Evolutionary conservation across 2,113 vertebrate genomes (phyloP).

Genomic region (Drymodes brunneopygia): DNA sequence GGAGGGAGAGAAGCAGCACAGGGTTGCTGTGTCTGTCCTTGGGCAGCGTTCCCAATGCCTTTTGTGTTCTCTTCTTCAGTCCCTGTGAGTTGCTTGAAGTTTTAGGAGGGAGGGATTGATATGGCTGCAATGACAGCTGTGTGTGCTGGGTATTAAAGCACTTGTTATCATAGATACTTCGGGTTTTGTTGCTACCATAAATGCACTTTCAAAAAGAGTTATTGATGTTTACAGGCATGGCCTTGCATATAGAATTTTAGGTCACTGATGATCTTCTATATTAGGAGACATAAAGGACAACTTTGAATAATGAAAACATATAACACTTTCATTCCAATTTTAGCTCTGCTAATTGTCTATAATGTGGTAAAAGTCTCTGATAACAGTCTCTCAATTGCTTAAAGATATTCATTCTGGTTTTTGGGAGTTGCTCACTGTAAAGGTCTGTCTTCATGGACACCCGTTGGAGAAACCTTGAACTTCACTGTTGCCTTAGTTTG

Average conservation of each 20-base stretch:
- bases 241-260: background rate
- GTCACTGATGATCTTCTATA: background rate
- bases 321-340: background rate
- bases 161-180: background rate
- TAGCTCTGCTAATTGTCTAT: background rate
- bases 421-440: background rate
- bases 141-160: background rate
- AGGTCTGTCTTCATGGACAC: background rate
- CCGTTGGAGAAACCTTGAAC: background rate
- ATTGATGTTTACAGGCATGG: background rate
- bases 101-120: background rate
- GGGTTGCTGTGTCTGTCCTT: background rate
- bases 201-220: background rate
- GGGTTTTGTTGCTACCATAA: background rate
- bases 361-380: background rate
- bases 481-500: background rate
- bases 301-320: background rate
- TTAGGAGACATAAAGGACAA: background rate
- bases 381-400: background rate
- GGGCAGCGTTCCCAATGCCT: rapidly evolving
- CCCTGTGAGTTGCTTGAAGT: background rate
- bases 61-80: background rate
- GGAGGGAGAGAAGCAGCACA: background rate
- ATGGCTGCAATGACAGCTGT: background rate
- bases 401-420: background rate